Percentiles rank a stretch among this genome's conserved stretches.
Evolutionary conservation across 2,113 vertebrate genomes (phyloP).

Genomic region (Ceyx melanurus): DNA sequence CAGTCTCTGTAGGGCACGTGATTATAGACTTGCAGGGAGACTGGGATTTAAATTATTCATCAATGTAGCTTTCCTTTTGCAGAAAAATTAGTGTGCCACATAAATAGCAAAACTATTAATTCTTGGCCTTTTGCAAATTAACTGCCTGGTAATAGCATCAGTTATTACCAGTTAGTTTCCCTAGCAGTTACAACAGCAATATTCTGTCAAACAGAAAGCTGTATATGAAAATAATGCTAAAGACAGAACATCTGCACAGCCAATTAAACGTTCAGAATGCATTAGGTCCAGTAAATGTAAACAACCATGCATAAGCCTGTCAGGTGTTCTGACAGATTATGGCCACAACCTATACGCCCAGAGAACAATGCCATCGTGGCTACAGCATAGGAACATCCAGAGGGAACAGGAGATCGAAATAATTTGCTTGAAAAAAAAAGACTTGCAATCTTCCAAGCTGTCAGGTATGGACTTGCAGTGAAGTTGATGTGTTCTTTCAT

Average conservation of each 20-base stretch:
- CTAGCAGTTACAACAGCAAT: constrained; percentile 8
- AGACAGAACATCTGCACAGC: background rate
- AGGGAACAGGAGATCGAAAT: background rate
- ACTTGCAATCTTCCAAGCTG: constrained; percentile 9
- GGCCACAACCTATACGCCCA: background rate
- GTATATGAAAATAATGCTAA: constrained; percentile 19
- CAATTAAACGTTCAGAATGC: constrained; percentile 39
- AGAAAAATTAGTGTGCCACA: constrained; percentile 43
- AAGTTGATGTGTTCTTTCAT: background rate
- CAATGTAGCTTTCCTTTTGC: constrained; percentile 40
- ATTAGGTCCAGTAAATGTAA: background rate
- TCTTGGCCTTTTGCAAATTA: constrained; percentile 62
- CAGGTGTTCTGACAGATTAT: background rate
- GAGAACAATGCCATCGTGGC: background rate
- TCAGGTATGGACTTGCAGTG: background rate
- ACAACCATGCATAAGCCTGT: background rate
- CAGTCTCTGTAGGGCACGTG: constrained; percentile 40
- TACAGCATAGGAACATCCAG: background rate
- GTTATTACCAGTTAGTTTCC: constrained; percentile 26
- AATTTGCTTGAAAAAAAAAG: background rate
- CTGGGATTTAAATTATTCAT: constrained; percentile 71
- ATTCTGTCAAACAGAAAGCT: constrained; percentile 19
- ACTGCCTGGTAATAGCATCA: constrained; percentile 38
- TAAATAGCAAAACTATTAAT: constrained; percentile 55
- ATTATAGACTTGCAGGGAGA: constrained; percentile 57